Evolutionary conservation across 2,797 vertebrate species (phyloP), one percentile per base, ranked within the genome.

Genomic region (Labroides dimidiatus): DNA sequence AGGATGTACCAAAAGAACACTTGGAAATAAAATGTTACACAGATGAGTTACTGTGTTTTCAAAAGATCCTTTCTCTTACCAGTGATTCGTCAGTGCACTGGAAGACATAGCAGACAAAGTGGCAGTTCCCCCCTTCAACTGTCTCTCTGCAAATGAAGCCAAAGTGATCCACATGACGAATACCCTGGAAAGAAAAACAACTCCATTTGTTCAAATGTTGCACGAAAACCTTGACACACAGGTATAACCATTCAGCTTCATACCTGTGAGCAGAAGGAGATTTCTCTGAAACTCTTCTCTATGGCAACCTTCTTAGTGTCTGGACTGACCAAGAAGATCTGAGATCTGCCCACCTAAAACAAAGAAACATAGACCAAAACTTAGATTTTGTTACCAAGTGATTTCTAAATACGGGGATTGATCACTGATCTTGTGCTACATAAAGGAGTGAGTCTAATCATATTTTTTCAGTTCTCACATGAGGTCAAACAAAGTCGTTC

Each of bases 221-320:
- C 16, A 2, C 19, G 19, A 36, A 42, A 50, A 11, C 43, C 20
- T 21, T 23, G 11, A 30, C 13, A 15, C n/a, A 27, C 16, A 12
- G 4, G 12, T 43, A 43, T n/a, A 70, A 53, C 37, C 0, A 0
- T n/a, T 1, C 14, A 20, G 39, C 10, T 44, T 53, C 33, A 16
- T 90, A 99, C 98, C 96, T 99, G 98, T 91, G 98, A 99, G 91
- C 97, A 99, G 93, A 97, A 99, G 47, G 98, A 99, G 85, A 99
- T 99, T 93, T 99, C 97, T 89, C 93, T 95, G 94, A 99, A 99
- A 92, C 95, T 96, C 92, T 98, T 99, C 89, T 99, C 98, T 88
- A 99, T 94, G 41, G 96, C 96, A 45, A 99, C 93, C 89, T 96
- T 98, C 93, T 99, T 99, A 84, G 96, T 98, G 91, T 99, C 97